Evolutionary conservation across 2,113 vertebrate genomes (phyloP).

Genomic region (Ciconia stormi): DNA sequence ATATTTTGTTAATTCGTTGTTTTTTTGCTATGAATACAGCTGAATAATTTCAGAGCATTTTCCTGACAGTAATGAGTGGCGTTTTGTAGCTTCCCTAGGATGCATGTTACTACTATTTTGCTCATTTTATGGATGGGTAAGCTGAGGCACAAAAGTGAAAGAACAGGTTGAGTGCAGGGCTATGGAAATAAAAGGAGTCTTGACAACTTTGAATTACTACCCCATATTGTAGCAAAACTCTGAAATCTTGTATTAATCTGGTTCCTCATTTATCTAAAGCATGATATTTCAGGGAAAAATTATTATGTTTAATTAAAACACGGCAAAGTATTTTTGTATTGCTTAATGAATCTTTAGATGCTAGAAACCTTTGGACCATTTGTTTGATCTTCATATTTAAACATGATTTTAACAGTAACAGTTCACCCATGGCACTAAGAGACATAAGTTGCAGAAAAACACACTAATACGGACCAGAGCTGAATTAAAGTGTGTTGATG

Average conservation of each 20-base stretch:
- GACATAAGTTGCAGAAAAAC: conserved; percentile 68
- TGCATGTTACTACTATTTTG: not conserved
- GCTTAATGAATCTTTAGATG: conserved; percentile 33
- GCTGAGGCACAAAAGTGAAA: not conserved
- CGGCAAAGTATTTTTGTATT: not conserved
- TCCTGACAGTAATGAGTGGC: conserved; percentile 12
- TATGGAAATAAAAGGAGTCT: not conserved
- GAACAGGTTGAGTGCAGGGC: not conserved
- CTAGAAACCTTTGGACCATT: conserved; percentile 55
- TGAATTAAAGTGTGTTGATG: conserved; percentile 71
- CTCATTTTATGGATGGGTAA: conserved; percentile 7
- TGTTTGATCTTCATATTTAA: conserved; percentile 70
- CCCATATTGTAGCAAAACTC: not conserved
- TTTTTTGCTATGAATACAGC: conserved; percentile 32
- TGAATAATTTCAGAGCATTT: conserved; percentile 48
- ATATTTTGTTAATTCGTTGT: conserved; percentile 57
- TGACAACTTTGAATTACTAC: not conserved
- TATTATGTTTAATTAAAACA: conserved; percentile 20
- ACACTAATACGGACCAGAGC: conserved; percentile 57
- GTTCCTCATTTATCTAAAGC: not conserved
- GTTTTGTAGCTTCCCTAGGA: not conserved
- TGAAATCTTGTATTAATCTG: not conserved
- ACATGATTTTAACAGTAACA: conserved; percentile 69
- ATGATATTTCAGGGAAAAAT: not conserved
- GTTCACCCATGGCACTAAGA: conserved; percentile 66